phyloP scores from a whole-genome alignment of 2,113 vertebrate species.

The Xiphophorus couchianus region DNA sequence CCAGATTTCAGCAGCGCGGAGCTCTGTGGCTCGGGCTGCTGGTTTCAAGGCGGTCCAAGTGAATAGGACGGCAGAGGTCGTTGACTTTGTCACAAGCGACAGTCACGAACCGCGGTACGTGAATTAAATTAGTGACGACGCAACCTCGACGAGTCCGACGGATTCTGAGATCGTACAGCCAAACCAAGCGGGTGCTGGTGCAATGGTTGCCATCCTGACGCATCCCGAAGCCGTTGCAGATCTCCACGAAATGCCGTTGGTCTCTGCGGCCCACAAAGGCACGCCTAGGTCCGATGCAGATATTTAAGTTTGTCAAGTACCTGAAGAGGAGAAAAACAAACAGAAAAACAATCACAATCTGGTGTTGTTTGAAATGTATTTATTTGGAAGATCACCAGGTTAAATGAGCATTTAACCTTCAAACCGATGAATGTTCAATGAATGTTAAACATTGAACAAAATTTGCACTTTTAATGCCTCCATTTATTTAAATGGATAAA shows the following conservation, averaged over 20 bases:
- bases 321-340: too few species aligned
- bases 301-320: background rate
- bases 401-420: too few species aligned
- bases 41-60: background rate
- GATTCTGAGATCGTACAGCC: background rate
- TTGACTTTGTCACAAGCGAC: constrained; percentile 16
- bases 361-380: too few species aligned
- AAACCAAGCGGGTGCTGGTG: background rate
- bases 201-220: background rate
- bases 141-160: background rate
- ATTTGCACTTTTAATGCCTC: too few species aligned
- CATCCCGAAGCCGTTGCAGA: background rate
- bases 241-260: background rate
- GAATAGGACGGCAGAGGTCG: background rate
- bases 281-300: background rate
- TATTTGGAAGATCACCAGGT: too few species aligned
- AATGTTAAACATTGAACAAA: too few species aligned
- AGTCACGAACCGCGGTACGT: background rate
- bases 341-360: too few species aligned
- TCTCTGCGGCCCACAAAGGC: background rate
- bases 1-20: background rate
- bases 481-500: too few species aligned
- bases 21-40: background rate
- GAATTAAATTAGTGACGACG: rapidly evolving
- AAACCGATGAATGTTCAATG: too few species aligned